A percentile compares a stretch with the other conserved stretches of the same genome.
phyloP scores from a whole-genome alignment of 2,113 vertebrate genomes.

The Boulengeromyrus knoepffleri region DNA sequence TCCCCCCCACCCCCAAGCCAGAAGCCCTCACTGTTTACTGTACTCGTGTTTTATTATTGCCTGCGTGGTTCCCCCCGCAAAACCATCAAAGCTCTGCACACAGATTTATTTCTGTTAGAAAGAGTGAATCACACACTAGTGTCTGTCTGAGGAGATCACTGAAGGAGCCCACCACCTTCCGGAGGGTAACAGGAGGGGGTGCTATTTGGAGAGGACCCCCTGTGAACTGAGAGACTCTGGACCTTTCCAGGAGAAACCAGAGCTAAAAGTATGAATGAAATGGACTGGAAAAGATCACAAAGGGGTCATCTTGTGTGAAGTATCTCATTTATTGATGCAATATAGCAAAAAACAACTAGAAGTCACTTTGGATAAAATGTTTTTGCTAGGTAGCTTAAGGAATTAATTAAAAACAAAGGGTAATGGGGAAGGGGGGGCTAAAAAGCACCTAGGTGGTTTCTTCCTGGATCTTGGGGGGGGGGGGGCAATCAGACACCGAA shows the following conservation, averaged over 20 bases:
- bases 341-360: not conserved
- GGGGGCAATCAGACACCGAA: not conserved
- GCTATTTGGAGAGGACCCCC: not conserved
- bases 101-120: conserved; percentile 7
- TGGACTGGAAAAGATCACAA: not conserved
- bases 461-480: not conserved
- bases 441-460: not conserved
- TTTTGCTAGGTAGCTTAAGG: not conserved
- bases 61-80: conserved; percentile 27
- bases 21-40: conserved; percentile 27
- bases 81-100: conserved; percentile 25
- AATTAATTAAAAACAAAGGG: not conserved
- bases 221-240: not conserved
- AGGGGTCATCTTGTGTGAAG: not conserved
- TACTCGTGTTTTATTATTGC: conserved; percentile 26
- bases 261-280: not conserved
- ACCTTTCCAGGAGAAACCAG: not conserved
- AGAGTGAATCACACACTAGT: conserved; percentile 2
- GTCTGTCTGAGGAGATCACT: conserved; percentile 9
- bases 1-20: conserved; percentile 25
- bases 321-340: not conserved
- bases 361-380: not conserved
- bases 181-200: not conserved
- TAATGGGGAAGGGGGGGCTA: not conserved
- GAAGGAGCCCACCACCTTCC: not conserved